Evolutionary conservation across 92 coral and sea anemone species (phyloP), one percentile per base, ranked within the genome.

Genomic region (Heteractis magnifica): DNA sequence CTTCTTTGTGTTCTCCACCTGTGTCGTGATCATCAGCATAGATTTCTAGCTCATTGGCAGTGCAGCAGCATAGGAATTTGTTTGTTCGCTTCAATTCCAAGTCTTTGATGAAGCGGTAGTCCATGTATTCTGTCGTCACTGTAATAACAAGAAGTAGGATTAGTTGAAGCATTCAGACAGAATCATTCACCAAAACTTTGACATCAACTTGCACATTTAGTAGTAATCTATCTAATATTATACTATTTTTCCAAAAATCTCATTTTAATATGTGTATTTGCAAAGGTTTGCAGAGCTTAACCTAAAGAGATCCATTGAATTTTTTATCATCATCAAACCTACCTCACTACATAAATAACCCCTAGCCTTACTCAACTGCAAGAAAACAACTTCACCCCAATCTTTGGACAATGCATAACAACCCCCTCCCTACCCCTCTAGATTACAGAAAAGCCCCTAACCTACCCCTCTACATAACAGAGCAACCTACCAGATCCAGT

Each of bases 61-160:
- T 86, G 81, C 99, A 97, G 86, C 95, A 97, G 79, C 99, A 97
- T 21, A 86, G 58, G 72, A 94, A 97, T 65, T 90, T 92, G 62
- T 98, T 88, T 6, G 94, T 92, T 20, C 88, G 87, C 87, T 97
- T 97, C 79, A 97, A 80, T 79, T 97, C 99, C 79, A 97, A 87
- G 82, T 97, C 99, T 80, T 97, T 97, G 90, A 97, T 86, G 91
- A 97, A 97, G 52, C 99, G 90, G 68, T 92, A 97, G 75, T 97
- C 99, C 91, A 94, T 94, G 91, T 97, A 97, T 85, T 97, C 99
- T 14, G 98, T 93, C 52, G 89, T 93, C 50, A 93, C 98, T 93
- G 79, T 6, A 56, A 79, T 15, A 9, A 0, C 1, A 2, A 74
- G 4, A 51, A 13, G 16, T 0, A 55, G 59, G 14, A 4, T 8